A percentile compares a stretch with the other conserved stretches of the same genome.
phyloP scores from a whole-genome alignment of 2,113 vertebrate species.

The Paedocypris sp. region DNA sequence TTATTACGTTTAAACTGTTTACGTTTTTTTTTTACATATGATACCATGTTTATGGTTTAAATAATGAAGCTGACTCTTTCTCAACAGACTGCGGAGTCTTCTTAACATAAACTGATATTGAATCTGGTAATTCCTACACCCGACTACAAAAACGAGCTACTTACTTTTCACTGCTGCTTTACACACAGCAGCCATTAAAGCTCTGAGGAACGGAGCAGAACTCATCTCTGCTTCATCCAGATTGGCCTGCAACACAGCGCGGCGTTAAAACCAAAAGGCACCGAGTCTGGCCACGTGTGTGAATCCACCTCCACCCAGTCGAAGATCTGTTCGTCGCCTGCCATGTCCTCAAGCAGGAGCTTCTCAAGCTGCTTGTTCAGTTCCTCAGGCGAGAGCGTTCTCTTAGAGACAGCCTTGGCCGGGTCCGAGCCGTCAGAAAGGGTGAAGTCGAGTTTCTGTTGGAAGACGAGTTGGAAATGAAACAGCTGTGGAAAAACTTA shows the following conservation, averaged over 20 bases:
- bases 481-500: neutral
- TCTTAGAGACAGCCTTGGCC: conserved; percentile 71
- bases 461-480: neutral
- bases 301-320: conserved; percentile 91
- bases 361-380: conserved; percentile 81
- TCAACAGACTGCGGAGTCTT: no score
- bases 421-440: conserved; percentile 69
- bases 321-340: conserved; percentile 93
- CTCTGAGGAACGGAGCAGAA: conserved; percentile 94
- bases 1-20: no score
- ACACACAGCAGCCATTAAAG: conserved; percentile 97
- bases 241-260: conserved; percentile 66
- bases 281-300: neutral
- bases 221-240: conserved; percentile 93
- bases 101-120: no score
- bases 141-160: neutral
- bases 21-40: no score
- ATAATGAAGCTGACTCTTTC: no score
- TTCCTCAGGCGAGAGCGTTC: conserved; percentile 76
- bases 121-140: no score
- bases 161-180: conserved; percentile 95
- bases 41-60: no score
- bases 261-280: neutral
- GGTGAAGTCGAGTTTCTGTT: conserved; percentile 85
- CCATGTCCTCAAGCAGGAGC: conserved; percentile 88